These are phyloP conservation scores for Nomada ruficornis DNA, from an alignment of 2,888 invertebrate species.

Conservation along the genomic window DNA sequence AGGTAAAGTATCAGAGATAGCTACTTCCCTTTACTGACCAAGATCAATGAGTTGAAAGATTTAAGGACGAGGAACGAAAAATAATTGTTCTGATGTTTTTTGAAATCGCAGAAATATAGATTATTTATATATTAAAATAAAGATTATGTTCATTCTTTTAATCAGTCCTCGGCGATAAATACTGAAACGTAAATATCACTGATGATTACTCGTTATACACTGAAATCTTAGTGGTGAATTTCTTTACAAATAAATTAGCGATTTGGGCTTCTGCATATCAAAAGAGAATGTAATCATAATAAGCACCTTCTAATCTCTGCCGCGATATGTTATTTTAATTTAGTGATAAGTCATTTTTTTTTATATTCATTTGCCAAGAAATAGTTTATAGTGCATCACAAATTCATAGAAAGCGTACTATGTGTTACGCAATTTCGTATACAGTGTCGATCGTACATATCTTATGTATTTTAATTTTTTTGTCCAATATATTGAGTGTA, in stretches of 20 bases:
- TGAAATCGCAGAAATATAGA: neutral
- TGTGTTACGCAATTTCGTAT: conserved; percentile 49
- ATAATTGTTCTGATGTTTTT: neutral
- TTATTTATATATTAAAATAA: neutral
- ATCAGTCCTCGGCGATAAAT: neutral
- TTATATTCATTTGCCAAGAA: conserved; percentile 38
- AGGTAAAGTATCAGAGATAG: no score
- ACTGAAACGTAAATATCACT: neutral
- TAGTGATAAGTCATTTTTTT: conserved; percentile 51
- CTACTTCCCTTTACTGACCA: neutral
- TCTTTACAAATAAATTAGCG: conserved; percentile 31
- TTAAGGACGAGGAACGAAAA: neutral
- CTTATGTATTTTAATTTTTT: conserved; percentile 30
- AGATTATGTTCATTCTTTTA: conserved; percentile 1
- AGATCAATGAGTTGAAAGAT: neutral
- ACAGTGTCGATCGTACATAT: conserved; percentile 51
- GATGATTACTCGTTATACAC: conserved; percentile 31
- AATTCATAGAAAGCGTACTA: conserved; percentile 38
- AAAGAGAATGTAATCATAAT: conserved; percentile 36
- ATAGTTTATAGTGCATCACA: conserved; percentile 33
- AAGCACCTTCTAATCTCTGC: conserved; percentile 27
- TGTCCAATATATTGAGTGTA: conserved; percentile 14
- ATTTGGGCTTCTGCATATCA: conserved; percentile 50
- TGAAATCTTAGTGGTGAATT: conserved; percentile 61
- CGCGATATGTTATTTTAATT: conserved; percentile 56